phyloP scores from a whole-genome alignment of 2,113 vertebrate species.

The Anser brachyrhynchus region DNA sequence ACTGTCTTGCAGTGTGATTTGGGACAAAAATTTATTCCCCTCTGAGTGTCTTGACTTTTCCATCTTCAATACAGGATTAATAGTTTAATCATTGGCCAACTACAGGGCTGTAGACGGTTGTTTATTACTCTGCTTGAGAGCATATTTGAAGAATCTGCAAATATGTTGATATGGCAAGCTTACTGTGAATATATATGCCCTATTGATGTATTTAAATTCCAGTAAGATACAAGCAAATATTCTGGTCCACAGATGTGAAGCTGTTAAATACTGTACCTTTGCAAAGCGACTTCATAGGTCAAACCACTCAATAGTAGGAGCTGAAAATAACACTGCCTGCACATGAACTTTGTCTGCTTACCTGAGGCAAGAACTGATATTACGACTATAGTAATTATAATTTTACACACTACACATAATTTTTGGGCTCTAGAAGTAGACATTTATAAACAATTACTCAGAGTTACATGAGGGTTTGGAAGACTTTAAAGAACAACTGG shows the following conservation, averaged over 20 bases:
- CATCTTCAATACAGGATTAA: neutral
- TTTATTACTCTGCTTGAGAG: neutral
- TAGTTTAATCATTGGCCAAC: neutral
- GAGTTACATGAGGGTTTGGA: neutral
- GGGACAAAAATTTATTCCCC: neutral
- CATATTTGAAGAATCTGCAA: neutral
- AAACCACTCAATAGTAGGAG: neutral
- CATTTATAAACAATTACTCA: neutral
- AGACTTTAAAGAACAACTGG: neutral
- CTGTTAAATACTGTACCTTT: neutral
- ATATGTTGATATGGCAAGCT: neutral
- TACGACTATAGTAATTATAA: neutral
- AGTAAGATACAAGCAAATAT: neutral
- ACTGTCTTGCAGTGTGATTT: neutral
- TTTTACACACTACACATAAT: neutral
- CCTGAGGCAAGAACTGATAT: neutral
- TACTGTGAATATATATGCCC: neutral
- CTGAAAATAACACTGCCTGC: neutral
- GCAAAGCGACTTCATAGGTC: neutral
- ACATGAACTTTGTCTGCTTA: neutral
- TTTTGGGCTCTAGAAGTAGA: neutral
- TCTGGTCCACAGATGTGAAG: neutral
- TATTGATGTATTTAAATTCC: neutral
- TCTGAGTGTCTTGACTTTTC: neutral
- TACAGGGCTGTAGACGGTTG: neutral